Conservation (phyloP, 2,888 invertebrate genomes). For the Hecatera dysodea region DNA sequence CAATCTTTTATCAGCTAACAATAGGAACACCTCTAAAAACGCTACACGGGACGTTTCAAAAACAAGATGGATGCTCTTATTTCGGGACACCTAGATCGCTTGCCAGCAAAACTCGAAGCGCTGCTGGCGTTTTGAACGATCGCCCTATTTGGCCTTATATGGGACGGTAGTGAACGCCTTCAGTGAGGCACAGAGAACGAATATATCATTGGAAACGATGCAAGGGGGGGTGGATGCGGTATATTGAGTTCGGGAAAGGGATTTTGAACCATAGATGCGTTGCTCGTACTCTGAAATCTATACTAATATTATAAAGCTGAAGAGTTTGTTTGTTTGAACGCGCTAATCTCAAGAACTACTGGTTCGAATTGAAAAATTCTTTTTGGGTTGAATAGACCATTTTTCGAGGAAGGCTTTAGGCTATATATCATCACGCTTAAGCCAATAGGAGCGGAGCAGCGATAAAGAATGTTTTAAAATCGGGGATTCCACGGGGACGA, state of each 20-base stretch:
- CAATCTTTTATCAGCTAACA: neutral
- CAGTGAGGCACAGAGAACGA: constrained; percentile 23
- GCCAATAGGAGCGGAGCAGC: too few relatives aligned
- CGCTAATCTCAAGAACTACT: too few relatives aligned
- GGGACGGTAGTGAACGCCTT: constrained; percentile 31
- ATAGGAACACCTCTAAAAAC: neutral
- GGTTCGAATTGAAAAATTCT: too few relatives aligned
- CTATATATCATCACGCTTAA: too few relatives aligned
- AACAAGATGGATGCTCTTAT: constrained; percentile 30
- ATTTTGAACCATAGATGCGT: neutral
- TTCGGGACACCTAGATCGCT: constrained; percentile 25
- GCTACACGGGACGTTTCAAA: neutral
- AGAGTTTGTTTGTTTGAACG: too few relatives aligned
- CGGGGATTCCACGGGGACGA: too few relatives aligned
- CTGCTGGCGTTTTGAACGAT: constrained; percentile 52
- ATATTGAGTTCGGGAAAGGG: neutral
- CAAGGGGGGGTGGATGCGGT: constrained; percentile 18
- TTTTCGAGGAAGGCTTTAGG: too few relatives aligned
- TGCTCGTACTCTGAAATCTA: too few relatives aligned
- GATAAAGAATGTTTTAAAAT: too few relatives aligned
- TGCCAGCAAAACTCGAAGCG: constrained; percentile 34
- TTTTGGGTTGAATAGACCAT: too few relatives aligned
- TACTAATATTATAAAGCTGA: too few relatives aligned
- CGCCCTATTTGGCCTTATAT: constrained; percentile 12
- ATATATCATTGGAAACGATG: constrained; percentile 44